Percentiles rank a stretch among this genome's conserved stretches.
phyloP scores from a whole-genome alignment of 2,113 vertebrate species.

The Oncorhynchus nerka region DNA sequence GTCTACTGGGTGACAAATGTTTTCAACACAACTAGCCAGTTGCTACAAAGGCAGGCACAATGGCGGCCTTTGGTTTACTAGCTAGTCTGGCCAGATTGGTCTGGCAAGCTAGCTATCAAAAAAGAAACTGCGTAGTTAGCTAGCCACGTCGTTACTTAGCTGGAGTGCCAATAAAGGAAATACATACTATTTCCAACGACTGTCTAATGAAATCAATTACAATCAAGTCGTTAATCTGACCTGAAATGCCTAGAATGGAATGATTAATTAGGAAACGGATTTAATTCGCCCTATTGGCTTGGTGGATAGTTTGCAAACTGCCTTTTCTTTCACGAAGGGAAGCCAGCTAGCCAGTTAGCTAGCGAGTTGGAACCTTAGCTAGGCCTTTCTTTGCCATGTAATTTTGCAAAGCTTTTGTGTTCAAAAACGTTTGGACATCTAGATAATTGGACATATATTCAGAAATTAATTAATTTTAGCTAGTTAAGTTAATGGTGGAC shows the following conservation, averaged over 20 bases:
- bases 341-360: neutral
- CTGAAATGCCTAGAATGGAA: neutral
- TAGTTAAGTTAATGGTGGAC: neutral
- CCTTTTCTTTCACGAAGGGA: too few relatives aligned
- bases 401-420: slow-evolving; percentile 18
- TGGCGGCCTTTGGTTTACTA: neutral
- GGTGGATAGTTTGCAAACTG: neutral
- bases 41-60: too few relatives aligned
- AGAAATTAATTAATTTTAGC: slow-evolving; percentile 18
- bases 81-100: neutral
- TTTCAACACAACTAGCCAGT: too few relatives aligned
- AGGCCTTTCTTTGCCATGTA: neutral
- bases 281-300: neutral
- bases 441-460: neutral
- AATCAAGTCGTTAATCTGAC: neutral
- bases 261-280: neutral
- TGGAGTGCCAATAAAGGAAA: neutral
- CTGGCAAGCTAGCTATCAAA: too few relatives aligned
- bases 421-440: neutral
- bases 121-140: neutral
- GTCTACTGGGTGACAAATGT: too few relatives aligned
- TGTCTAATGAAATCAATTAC: neutral
- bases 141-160: neutral
- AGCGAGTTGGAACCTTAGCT: neutral
- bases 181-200: neutral